Percentiles rank a stretch among this genome's conserved stretches.
Evolutionary conservation across 1,140 invertebrate genomes (phyloP).

Genomic region (Nasonia vitripennis): DNA sequence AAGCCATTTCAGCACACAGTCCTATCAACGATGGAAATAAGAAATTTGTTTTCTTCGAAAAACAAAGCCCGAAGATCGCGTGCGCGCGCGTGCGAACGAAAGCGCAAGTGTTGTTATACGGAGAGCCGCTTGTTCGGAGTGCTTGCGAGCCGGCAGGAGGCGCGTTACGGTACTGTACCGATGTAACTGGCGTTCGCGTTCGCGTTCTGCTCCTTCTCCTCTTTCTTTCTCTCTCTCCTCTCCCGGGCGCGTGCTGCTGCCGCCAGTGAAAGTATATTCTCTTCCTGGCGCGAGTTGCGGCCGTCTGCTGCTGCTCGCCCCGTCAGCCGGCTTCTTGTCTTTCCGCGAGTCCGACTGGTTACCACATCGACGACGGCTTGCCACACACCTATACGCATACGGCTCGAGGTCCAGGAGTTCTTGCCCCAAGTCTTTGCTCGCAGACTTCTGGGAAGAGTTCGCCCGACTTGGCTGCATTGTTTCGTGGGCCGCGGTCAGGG

Average conservation of each 20-base stretch:
- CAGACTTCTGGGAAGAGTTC: too few species aligned
- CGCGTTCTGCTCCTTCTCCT: constrained; percentile 38
- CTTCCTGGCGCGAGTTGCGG: constrained; percentile 63
- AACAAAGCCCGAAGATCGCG: too few species aligned
- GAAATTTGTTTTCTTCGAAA: too few species aligned
- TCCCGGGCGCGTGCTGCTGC: neutral
- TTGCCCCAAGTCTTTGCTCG: too few species aligned
- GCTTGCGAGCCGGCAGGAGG: constrained; percentile 54
- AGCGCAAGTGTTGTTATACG: neutral
- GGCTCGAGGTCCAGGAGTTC: neutral
- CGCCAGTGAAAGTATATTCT: constrained; percentile 72
- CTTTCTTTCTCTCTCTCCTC: constrained; percentile 62
- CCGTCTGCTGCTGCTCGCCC: neutral
- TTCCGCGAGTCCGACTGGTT: constrained; percentile 28
- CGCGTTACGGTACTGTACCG: constrained; percentile 62
- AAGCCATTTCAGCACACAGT: neutral
- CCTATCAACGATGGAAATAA: too few species aligned
- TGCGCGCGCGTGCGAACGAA: neutral
- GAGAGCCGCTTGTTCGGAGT: neutral
- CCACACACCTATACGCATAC: neutral
- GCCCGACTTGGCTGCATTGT: too few species aligned
- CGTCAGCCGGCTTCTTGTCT: neutral
- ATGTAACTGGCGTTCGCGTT: constrained; percentile 61
- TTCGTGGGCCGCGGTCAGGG: too few species aligned
- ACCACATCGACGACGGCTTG: constrained; percentile 11